Evolutionary conservation across 2,797 vertebrate species (phyloP).

Genomic region (Xenops minutus): DNA sequence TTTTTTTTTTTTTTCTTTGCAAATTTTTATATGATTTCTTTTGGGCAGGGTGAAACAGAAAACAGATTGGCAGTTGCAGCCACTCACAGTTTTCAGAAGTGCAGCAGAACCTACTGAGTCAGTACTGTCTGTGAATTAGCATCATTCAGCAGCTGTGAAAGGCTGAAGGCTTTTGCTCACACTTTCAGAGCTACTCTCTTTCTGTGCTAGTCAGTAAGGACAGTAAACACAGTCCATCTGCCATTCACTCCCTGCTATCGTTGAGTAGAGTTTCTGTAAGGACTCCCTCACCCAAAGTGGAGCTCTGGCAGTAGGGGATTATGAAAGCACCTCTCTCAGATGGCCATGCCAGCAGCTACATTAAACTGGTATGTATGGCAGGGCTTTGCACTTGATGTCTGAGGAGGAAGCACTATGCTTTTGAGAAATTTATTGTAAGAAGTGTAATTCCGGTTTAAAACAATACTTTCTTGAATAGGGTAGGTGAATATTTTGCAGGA

Average conservation of each 20-base stretch:
- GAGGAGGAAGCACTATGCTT: background rate
- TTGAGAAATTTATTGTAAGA: background rate
- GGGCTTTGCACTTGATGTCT: background rate
- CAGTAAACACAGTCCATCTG: background rate
- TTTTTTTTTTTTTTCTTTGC: background rate
- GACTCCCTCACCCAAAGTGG: background rate
- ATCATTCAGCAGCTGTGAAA: background rate
- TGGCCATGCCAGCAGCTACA: background rate
- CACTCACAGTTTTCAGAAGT: background rate
- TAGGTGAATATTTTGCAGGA: background rate
- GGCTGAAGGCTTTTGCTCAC: background rate
- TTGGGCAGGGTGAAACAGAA: background rate
- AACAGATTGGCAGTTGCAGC: background rate
- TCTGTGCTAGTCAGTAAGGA: background rate
- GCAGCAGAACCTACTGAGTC: background rate
- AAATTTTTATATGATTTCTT: background rate
- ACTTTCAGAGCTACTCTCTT: background rate
- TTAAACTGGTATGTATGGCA: background rate
- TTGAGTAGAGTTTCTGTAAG: background rate
- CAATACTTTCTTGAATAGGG: background rate
- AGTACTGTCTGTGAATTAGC: background rate
- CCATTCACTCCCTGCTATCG: background rate
- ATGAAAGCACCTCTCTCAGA: background rate
- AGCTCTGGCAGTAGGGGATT: background rate
- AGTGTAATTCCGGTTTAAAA: background rate